Evolutionary conservation across 2,797 vertebrate species (phyloP).

Genomic region (Megaceryle alcyon): DNA sequence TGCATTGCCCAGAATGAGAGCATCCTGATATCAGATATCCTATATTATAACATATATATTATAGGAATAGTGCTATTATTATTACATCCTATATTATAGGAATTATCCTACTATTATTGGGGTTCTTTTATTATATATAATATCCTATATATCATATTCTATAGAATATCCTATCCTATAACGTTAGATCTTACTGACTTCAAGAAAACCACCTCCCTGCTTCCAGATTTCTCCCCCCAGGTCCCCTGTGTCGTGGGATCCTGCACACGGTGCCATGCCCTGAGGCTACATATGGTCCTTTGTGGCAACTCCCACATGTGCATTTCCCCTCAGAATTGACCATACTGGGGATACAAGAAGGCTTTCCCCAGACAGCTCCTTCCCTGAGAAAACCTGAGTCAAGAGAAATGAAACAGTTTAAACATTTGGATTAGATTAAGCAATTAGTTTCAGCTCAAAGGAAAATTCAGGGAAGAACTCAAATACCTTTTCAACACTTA

Average conservation of each 20-base stretch:
- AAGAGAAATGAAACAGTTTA: background rate
- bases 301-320: background rate
- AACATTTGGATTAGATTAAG: background rate
- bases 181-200: background rate
- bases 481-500: background rate
- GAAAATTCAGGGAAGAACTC: background rate
- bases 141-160: background rate
- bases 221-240: background rate
- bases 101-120: background rate
- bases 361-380: background rate
- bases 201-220: background rate
- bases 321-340: background rate
- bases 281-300: background rate
- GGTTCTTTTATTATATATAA: background rate
- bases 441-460: background rate
- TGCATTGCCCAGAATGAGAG: background rate
- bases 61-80: background rate
- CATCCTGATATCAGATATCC: background rate
- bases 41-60: background rate
- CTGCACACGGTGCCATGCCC: accelerated
- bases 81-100: background rate
- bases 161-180: background rate
- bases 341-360: background rate
- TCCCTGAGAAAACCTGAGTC: background rate
- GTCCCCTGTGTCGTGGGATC: accelerated